phyloP scores from a whole-genome alignment of 2,888 invertebrate genomes.

The Drosophila mettleri region DNA sequence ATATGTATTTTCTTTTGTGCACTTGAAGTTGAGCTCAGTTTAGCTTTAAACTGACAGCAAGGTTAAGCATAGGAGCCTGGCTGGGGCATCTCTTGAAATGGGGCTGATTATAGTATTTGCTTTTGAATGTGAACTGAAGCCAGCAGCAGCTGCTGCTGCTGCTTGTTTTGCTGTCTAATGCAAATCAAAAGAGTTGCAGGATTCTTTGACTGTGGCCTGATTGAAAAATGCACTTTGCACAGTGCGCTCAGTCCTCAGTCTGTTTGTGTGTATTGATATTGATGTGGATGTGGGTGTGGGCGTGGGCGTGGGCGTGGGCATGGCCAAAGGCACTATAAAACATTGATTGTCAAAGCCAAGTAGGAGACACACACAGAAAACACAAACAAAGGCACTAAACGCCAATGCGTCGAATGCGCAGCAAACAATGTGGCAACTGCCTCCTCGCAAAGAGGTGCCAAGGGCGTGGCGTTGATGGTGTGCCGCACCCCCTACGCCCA shows the following conservation, averaged over 20 bases:
- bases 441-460: slow-evolving; percentile 5
- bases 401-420: slow-evolving; percentile 52
- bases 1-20: slow-evolving; percentile 11
- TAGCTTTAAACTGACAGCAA: background rate
- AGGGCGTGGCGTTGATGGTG: slow-evolving; percentile 15
- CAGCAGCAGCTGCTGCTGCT: slow-evolving; percentile 15
- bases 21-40: slow-evolving; percentile 3
- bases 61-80: background rate
- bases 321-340: slow-evolving; percentile 36
- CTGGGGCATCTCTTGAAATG: slow-evolving; percentile 6
- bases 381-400: slow-evolving; percentile 18
- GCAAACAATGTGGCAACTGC: slow-evolving; percentile 54
- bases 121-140: slow-evolving; percentile 22
- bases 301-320: too few species aligned
- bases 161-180: slow-evolving; percentile 25
- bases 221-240: slow-evolving; percentile 43
- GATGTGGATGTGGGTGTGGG: too few species aligned
- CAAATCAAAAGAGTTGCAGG: slow-evolving; percentile 19
- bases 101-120: slow-evolving; percentile 46
- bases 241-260: background rate
- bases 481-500: background rate
- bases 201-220: slow-evolving; percentile 28
- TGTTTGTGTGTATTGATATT: slow-evolving; percentile 21
- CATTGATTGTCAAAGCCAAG: slow-evolving; percentile 54
- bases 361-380: slow-evolving; percentile 5